Base-by-base conservation (phyloP, 2,888 invertebrate species). In the Lymantria monacha region DNA sequence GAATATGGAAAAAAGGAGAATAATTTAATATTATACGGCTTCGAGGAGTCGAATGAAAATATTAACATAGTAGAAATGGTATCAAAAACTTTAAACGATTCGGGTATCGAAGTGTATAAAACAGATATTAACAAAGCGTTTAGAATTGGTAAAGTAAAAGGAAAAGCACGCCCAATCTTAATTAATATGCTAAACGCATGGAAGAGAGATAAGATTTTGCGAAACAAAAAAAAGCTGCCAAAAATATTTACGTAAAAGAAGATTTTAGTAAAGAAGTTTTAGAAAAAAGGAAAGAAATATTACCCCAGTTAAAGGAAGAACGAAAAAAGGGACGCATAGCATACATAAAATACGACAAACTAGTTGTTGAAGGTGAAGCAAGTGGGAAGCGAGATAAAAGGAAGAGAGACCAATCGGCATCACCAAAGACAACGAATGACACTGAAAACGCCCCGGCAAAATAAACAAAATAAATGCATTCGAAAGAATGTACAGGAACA, bases 261-360 rank as follows among this genome's bases (percentile, higher is more conserved):
- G 47, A 53, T 30, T 53, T 42, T 31, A 53, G 49, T 30, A 49
- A 53, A 47, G 50, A 56, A 45, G 49, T 52, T 43, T 48, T 53
- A 46, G 50, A 47, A 48, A 53, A 55, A 36, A 43, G 47, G 8
- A n/a, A n/a, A n/a, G n/a, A n/a, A n/a, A n/a, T n/a, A n/a, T n/a
- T n/a, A n/a, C n/a, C n/a, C n/a, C n/a, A 53, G 33, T 30, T 22
- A 49, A 41, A 9, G 10, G 44, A 44, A 40, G 49, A 49, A 44
- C 3, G 40, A 44, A 49, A 44, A 49, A 49, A 46, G 30, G 49
- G 49, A 30, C 40, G 31, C 13, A 44, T 49, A 40, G 49, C 49
- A 13, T 44, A 44, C 13, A 22, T 49, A 31, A 49, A 49, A 38
- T 13, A 44, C 30, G 46, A 49, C 44, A 44, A 44, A 12, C 15